Conservation (phyloP, 2,888 invertebrate species). For the Epistrophella euchroma region DNA sequence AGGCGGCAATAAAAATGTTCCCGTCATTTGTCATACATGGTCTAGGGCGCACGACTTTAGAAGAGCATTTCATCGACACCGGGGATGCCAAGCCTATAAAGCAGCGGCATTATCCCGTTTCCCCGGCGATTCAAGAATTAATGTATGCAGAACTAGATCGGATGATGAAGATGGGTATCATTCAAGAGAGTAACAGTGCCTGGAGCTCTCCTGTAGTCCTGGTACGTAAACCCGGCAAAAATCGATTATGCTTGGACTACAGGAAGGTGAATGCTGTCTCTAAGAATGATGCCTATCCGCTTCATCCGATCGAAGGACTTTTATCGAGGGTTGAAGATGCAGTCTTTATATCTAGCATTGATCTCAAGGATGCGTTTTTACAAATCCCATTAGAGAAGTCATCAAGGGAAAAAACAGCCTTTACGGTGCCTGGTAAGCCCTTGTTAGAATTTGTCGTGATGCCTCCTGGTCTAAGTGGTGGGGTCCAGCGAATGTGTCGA, state of each 20-base stretch:
- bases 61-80: not conserved
- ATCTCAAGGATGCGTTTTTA: too few species aligned
- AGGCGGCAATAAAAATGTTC: not conserved
- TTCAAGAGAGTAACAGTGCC: not conserved
- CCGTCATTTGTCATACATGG: not conserved
- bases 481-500: not conserved
- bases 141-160: not conserved
- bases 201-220: conserved; percentile 1
- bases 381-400: too few species aligned
- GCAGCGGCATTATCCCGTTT: not conserved
- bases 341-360: too few species aligned
- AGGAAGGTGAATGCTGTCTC: not conserved
- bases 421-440: not conserved
- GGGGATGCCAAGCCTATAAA: not conserved
- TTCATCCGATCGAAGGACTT: too few species aligned
- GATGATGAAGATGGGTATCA: not conserved
- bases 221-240: not conserved
- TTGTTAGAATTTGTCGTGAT: not conserved
- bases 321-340: too few species aligned
- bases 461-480: conserved; percentile 11
- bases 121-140: not conserved
- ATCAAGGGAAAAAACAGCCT: not conserved
- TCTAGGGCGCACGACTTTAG: not conserved
- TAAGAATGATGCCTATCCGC: too few species aligned
- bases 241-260: not conserved